A percentile compares a stretch with the other conserved stretches of the same genome.
These are phyloP conservation scores for Myotis daubentonii DNA, from an alignment of 2,797 vertebrate species.

Conservation along the genomic window DNA sequence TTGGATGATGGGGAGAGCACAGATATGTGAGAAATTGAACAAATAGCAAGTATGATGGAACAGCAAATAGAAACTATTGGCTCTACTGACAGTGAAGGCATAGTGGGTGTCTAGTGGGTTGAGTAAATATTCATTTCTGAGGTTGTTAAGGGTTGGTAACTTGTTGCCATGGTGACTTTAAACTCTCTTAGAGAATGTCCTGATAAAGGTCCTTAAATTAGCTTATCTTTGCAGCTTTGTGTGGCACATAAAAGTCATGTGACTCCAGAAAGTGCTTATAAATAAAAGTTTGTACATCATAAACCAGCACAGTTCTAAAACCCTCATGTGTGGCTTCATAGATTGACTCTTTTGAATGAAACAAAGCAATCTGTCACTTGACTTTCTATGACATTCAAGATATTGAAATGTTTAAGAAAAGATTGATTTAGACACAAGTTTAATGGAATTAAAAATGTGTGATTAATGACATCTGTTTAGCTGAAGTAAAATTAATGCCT, in stretches of 20 bases:
- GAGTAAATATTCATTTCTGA: constrained; percentile 59
- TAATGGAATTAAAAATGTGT: constrained; percentile 84
- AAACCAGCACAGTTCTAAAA: constrained; percentile 77
- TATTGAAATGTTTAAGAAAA: constrained; percentile 86
- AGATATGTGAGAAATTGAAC: background rate
- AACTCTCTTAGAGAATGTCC: background rate
- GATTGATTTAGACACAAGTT: constrained; percentile 86
- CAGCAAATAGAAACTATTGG: constrained; percentile 32
- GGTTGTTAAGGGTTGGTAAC: constrained; percentile 46
- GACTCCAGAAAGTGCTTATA: constrained; percentile 72
- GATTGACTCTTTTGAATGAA: constrained; percentile 86
- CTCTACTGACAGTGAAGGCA: background rate
- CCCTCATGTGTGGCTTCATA: constrained; percentile 80
- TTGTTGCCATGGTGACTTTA: constrained; percentile 41
- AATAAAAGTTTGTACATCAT: constrained; percentile 78
- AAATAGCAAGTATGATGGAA: background rate
- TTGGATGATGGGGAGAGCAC: background rate
- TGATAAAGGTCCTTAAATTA: constrained; percentile 43
- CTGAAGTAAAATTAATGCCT: constrained; percentile 75
- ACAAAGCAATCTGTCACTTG: constrained; percentile 88
- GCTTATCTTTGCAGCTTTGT: constrained; percentile 33
- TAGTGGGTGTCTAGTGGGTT: constrained; percentile 25
- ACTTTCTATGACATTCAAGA: constrained; percentile 89
- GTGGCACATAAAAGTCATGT: background rate
- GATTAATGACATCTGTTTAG: constrained; percentile 85